Evolutionary conservation across 2,888 invertebrate species (phyloP).

Genomic region (Leptopilina myrica): DNA sequence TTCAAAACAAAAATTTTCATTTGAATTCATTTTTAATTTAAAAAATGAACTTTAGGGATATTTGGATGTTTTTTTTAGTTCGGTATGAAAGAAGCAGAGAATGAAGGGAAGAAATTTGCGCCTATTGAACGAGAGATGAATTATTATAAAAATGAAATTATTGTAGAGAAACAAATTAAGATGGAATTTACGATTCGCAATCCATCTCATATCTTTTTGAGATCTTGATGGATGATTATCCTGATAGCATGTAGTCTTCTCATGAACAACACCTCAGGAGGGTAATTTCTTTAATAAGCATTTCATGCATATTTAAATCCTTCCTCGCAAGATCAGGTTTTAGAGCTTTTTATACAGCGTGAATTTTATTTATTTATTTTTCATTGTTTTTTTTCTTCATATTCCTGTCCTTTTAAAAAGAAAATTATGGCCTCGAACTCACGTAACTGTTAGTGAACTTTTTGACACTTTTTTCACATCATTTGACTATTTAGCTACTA

Average conservation of each 20-base stretch:
- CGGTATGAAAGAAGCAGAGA: no score
- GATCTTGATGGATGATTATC: slow-evolving; percentile 21
- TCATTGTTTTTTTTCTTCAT: no score
- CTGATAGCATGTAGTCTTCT: slow-evolving; percentile 26
- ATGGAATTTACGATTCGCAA: not conserved
- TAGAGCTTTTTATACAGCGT: slow-evolving; percentile 17
- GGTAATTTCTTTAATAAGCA: slow-evolving; percentile 34
- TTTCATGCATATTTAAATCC: slow-evolving; percentile 31
- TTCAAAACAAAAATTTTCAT: no score
- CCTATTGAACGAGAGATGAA: not conserved
- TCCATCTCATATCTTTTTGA: slow-evolving; percentile 6
- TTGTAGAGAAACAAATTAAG: not conserved
- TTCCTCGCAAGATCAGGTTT: slow-evolving; percentile 24
- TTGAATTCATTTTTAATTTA: no score
- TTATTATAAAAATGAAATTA: not conserved
- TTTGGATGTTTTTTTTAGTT: no score
- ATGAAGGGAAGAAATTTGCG: not conserved
- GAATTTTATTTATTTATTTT: no score
- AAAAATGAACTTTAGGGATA: no score
- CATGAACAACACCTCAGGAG: slow-evolving; percentile 30
- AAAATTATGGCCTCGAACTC: not conserved
- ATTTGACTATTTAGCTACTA: no score
- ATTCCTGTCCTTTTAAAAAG: not conserved
- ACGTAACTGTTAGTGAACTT: no score
- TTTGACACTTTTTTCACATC: no score